Base-by-base conservation (phyloP, 2,888 invertebrate genomes). In the Taenaris catops region DNA sequence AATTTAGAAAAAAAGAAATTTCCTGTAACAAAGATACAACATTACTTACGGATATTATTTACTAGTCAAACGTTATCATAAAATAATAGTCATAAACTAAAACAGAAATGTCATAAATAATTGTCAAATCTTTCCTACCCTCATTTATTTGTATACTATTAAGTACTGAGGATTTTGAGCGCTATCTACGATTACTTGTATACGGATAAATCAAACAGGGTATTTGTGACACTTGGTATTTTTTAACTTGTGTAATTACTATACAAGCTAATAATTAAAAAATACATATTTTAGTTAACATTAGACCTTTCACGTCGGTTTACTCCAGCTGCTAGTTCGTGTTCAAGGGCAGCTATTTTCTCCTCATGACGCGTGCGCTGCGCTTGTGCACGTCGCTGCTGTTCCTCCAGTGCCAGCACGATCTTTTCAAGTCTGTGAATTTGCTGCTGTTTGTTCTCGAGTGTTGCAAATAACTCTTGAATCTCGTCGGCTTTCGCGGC, bases 361-460 rank as follows among this genome's bases (percentile, higher is more conserved):
- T 80, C 86, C 52, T 90, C 90, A 38, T 89, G 75, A 0, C 89
- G 75, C 17, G 88, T 89, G 2, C 90, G 86, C 53, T 89, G 89
- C 43, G 86, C 88, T 51, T 90, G 90, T 3, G 89, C 81, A 6
- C 87, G 78, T 18, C 86, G 66, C 49, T 89, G 89, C 45, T 90
- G 89, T 41, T 89, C 89, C 47, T 89, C 89, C 51, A 90, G 59
- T 21, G 88, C 83, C 27, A 88, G 60, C 29, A 90, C 87, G 18
- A 89, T 76, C 55, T 88, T 88, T 50, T 89, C 89, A 34, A 90
- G 52, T 31, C 86, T 74, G 50, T 86, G 83, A 17, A 89, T 80
- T 53, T 89, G 89, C 51, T 81, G 76, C 55, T 89, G 88, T 45
- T 89, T 89, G 44, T 68, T 79, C 47, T 89, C 88, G 16, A 90